These are phyloP conservation scores for Platycercus adscitus DNA, from an alignment of 2,113 vertebrate genomes.

Conservation along the genomic window DNA sequence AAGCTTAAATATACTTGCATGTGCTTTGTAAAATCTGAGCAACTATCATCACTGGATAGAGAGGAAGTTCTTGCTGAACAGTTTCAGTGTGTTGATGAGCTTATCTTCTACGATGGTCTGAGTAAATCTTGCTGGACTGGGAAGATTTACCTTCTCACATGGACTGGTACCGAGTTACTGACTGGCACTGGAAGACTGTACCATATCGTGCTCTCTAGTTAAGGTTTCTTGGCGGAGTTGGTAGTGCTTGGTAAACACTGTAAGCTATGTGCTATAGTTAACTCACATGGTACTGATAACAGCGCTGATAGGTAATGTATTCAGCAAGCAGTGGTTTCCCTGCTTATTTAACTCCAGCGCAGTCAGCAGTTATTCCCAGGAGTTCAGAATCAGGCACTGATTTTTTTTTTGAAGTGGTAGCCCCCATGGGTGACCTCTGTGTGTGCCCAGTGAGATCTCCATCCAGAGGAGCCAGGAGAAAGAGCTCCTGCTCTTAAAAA, in stretches of 20 bases:
- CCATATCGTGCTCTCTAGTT: not conserved
- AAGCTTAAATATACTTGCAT: not conserved
- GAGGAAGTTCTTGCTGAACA: not conserved
- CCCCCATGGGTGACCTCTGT: not conserved
- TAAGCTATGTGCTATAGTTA: not conserved
- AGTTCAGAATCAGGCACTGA: not conserved
- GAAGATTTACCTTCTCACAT: not conserved
- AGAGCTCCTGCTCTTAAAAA: not conserved
- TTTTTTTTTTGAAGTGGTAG: not conserved
- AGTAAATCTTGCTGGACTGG: not conserved
- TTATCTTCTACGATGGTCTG: not conserved
- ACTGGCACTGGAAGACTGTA: not conserved
- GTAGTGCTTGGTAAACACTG: not conserved
- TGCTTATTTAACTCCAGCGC: not conserved
- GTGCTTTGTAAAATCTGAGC: not conserved
- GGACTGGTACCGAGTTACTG: not conserved
- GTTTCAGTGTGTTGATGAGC: not conserved
- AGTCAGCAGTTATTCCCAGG: not conserved
- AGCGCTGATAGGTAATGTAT: not conserved
- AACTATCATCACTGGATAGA: not conserved
- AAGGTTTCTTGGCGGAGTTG: not conserved
- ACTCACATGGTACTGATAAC: fast-evolving
- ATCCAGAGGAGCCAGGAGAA: not conserved
- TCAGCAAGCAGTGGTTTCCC: not conserved
- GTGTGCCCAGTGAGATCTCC: not conserved